Conservation (phyloP, 2,113 vertebrate species). For the Crotalus tigris region DNA sequence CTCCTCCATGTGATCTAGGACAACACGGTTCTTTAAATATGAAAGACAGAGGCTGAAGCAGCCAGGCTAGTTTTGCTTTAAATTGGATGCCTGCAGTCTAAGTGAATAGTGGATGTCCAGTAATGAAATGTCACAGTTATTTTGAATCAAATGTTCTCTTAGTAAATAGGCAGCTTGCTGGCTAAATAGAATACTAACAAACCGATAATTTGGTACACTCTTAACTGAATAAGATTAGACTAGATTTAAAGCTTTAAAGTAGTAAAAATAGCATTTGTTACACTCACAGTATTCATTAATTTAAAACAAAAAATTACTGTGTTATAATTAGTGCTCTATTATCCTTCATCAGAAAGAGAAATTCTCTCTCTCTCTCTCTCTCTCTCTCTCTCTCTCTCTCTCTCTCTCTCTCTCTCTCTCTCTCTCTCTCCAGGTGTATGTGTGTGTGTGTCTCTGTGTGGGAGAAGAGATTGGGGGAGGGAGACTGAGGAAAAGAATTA, state of each 20-base stretch:
- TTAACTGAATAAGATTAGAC: neutral
- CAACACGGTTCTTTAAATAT: neutral
- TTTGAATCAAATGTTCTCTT: slow-evolving; percentile 25
- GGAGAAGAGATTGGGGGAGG: neutral
- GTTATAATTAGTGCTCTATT: neutral
- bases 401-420: too few species aligned
- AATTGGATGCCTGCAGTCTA: slow-evolving; percentile 16
- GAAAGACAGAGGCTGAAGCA: neutral
- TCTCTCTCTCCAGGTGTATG: neutral
- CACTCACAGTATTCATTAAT: neutral
- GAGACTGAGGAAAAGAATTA: neutral
- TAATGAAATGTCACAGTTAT: neutral
- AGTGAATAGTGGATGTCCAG: neutral
- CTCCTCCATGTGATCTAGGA: neutral
- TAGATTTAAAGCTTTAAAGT: accelerated
- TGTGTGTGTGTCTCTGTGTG: neutral
- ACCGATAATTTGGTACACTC: slow-evolving; percentile 1
- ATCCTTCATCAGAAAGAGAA: neutral
- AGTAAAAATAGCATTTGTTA: neutral
- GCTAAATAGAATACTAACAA: neutral
- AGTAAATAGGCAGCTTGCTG: neutral
- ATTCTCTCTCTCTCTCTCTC: neutral
- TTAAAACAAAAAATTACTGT: neutral
- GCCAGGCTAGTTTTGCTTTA: neutral
- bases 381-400: neutral